Evolutionary conservation across 2,113 vertebrate genomes (phyloP), one percentile per base, ranked within the genome.

Genomic region (Oncorhynchus tshawytscha): DNA sequence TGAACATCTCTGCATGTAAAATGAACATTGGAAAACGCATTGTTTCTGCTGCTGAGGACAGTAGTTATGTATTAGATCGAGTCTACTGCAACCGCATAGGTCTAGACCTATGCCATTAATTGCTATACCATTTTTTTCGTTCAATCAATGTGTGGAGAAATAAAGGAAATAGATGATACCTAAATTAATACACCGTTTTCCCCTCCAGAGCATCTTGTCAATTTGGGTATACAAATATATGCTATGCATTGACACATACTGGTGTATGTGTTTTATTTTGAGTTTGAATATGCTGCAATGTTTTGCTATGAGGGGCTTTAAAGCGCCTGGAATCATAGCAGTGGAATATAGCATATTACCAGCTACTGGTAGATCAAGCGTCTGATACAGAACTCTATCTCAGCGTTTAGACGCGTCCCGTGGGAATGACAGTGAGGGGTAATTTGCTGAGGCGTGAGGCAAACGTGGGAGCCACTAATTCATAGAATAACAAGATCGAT

Each of bases 391-490:
- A 24, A 62, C n/a, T 62, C 15, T 54, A 54, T 15, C 51, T 54
- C 51, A 18, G 13, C 3, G 16, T 54, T 57, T 15, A 18, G 5
- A 62, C 59, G n/a, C 20, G 29, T 70, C 68, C 48, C 57, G 2
- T 67, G 64, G 51, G 75, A 68, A 18, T 68, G 13, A 57, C 3
- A 25, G 57, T 16, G 22, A 39, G 76, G 64, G 73, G 71, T 67
- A 71, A 69, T 57, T 78, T 68, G 27, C 20, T 24, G 49, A 71
- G 67, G 60, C 18, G 22, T 60, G 72, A 34, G 39, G 73, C n/a
- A 65, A 74, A 67, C 20, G 73, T 68, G 67, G 29, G 18, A 66
- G 29, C 25, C 11, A 59, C 34, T 71, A 18, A 70, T 62, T 60
- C 12, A 22, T 29, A 25, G 25, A 54, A 29, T 39, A 76, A 6